phyloP scores from a whole-genome alignment of 2,797 vertebrate genomes.

The Acropternis orthonyx region DNA sequence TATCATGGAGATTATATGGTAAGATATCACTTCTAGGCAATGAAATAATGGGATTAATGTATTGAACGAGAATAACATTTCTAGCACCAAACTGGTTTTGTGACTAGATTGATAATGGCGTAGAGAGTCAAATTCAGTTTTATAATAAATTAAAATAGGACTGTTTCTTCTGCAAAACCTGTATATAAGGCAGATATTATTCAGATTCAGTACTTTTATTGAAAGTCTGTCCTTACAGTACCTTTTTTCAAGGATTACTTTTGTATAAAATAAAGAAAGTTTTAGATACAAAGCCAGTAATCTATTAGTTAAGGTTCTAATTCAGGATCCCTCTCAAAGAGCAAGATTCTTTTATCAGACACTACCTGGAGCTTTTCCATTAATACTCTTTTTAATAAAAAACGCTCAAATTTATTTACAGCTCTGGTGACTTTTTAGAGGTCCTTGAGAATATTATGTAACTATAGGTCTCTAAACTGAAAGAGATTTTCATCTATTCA shows the following conservation, averaged over 20 bases:
- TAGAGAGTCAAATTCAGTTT: neutral
- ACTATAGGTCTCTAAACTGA: neutral
- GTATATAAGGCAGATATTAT: neutral
- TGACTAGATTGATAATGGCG: neutral
- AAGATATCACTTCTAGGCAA: neutral
- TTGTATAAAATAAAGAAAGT: neutral
- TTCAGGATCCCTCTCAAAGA: neutral
- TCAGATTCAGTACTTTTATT: neutral
- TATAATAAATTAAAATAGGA: conserved; percentile 10
- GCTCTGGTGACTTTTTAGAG: neutral
- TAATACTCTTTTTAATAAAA: neutral
- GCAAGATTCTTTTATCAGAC: neutral
- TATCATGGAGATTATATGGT: neutral
- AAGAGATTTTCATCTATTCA: neutral
- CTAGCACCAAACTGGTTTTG: neutral
- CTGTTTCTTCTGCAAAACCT: neutral
- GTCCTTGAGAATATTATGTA: neutral
- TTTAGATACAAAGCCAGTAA: neutral
- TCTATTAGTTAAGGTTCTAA: neutral
- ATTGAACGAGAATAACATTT: neutral
- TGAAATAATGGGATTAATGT: conserved; percentile 24
- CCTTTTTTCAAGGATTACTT: neutral
- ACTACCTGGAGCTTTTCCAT: neutral
- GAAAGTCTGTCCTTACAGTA: neutral
- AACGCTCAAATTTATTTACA: neutral